Conservation (phyloP, 2,888 invertebrate species). For the Aelia acuminata region DNA sequence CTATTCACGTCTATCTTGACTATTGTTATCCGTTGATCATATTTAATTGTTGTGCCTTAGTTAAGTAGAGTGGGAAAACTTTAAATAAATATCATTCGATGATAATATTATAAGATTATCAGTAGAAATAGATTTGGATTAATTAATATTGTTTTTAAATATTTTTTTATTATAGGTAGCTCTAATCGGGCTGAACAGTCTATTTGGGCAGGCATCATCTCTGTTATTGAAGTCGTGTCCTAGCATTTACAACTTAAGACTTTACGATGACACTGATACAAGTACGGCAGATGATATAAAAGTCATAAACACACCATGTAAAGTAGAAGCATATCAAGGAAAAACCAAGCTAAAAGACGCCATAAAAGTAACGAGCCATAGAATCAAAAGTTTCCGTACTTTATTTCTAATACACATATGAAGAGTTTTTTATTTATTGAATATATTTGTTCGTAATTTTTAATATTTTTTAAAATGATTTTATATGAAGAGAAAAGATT, state of each 20-base stretch:
- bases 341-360: slow-evolving; percentile 47
- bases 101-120: neutral
- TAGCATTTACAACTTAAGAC: slow-evolving; percentile 60
- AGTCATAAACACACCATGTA: slow-evolving; percentile 61
- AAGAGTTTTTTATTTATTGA: too few relatives aligned
- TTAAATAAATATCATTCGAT: too few relatives aligned
- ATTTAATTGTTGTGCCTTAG: too few relatives aligned
- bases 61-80: too few relatives aligned
- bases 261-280: slow-evolving; percentile 62
- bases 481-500: too few relatives aligned
- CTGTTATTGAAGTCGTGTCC: slow-evolving; percentile 62
- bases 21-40: too few relatives aligned
- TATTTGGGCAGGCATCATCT: slow-evolving; percentile 61
- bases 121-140: neutral
- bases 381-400: too few relatives aligned
- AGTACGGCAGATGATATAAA: slow-evolving; percentile 60
- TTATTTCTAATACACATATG: too few relatives aligned
- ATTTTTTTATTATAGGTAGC: slow-evolving; percentile 60
- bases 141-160: neutral
- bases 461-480: too few relatives aligned
- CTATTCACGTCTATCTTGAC: too few relatives aligned
- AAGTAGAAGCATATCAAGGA: slow-evolving; percentile 61
- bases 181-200: slow-evolving; percentile 61
- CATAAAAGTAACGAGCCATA: slow-evolving; percentile 50
- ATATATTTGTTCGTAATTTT: too few relatives aligned